Evolutionary conservation across 2,888 invertebrate genomes (phyloP).

Genomic region (Eupithecia dodoneata): DNA sequence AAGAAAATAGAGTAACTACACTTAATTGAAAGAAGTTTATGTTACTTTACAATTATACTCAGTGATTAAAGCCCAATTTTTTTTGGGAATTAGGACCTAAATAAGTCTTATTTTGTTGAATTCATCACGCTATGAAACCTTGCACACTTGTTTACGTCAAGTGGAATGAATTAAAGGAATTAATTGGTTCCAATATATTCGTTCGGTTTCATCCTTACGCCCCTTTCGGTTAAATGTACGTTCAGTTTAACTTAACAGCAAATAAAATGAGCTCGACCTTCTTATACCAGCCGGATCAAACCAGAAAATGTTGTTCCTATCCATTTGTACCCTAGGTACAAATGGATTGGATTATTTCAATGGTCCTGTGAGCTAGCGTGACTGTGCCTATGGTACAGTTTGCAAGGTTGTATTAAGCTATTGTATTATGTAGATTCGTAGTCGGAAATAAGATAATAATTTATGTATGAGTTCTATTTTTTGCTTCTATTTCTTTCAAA

Average conservation of each 20-base stretch:
- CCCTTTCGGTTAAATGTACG: neutral
- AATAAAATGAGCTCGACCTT: neutral
- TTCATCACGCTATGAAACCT: neutral
- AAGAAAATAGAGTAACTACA: neutral
- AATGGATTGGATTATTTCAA: too few relatives aligned
- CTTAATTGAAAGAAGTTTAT: neutral
- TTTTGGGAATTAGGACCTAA: neutral
- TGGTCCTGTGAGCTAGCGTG: conserved; percentile 44
- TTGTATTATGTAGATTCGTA: neutral
- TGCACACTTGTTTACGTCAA: neutral
- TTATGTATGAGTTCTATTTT: neutral
- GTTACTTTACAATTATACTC: neutral
- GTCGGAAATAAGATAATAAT: neutral
- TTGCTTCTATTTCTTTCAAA: neutral
- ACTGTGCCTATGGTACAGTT: conserved; percentile 16
- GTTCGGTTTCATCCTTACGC: neutral
- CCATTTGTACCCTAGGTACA: conserved; percentile 1
- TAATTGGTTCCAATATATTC: neutral
- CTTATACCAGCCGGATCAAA: neutral
- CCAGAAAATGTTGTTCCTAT: neutral
- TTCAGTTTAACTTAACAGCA: neutral
- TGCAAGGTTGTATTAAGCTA: neutral
- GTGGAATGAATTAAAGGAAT: neutral
- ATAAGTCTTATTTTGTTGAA: neutral
- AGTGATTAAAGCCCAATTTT: neutral